phyloP scores from a whole-genome alignment of 23 tunicate species.

The Styela clava region DNA sequence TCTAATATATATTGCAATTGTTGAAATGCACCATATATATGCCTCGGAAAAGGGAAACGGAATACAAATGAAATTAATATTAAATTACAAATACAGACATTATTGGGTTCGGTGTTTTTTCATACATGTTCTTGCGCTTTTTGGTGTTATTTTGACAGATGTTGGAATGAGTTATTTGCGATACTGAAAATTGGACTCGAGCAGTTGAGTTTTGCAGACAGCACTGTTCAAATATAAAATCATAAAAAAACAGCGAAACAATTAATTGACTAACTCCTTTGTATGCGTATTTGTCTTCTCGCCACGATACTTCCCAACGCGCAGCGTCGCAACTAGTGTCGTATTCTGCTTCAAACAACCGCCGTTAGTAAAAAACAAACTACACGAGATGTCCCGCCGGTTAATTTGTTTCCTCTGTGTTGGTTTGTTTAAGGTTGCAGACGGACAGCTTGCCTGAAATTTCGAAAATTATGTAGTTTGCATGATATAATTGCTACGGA shows the following conservation, averaged over 20 bases:
- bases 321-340: neutral
- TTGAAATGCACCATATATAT: neutral
- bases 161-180: too few species aligned
- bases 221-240: neutral
- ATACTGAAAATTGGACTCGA: neutral
- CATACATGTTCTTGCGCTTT: neutral
- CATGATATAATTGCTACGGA: neutral
- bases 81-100: neutral
- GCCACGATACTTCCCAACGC: slow-evolving; percentile 26
- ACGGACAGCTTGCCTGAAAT: neutral
- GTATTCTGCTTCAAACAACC: slow-evolving; percentile 19
- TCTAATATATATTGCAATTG: neutral
- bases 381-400: slow-evolving; percentile 7
- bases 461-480: neutral
- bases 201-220: neutral
- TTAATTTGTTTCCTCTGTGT: slow-evolving; percentile 19
- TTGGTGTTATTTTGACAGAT: neutral
- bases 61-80: neutral
- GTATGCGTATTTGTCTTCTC: slow-evolving; percentile 18
- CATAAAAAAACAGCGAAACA: neutral
- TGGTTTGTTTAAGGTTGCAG: neutral
- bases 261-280: neutral
- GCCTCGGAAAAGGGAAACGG: neutral
- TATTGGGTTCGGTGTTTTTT: neutral
- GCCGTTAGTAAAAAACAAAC: slow-evolving; percentile 16